A percentile compares a stretch with the other conserved stretches of the same genome.
These are phyloP conservation scores for Drosophila punjabiensis DNA, from an alignment of 1,140 invertebrate genomes.

Conservation along the genomic window DNA sequence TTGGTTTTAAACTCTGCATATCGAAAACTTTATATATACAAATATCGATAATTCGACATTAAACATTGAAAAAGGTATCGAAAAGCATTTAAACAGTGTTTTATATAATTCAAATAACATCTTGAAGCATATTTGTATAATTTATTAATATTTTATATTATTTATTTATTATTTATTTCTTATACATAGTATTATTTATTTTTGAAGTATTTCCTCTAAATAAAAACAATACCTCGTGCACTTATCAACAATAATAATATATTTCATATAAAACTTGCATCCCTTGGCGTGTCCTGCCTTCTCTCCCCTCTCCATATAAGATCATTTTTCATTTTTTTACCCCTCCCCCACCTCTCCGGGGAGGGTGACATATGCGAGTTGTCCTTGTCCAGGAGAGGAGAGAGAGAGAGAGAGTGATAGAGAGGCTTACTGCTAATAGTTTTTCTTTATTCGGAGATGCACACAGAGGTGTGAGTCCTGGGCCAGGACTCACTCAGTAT, in stretches of 20 bases:
- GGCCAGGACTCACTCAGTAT: conserved; percentile 20
- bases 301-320: conserved; percentile 35
- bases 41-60: no score
- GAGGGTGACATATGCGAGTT: conserved; percentile 67
- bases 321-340: conserved; percentile 74
- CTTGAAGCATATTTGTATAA: no score
- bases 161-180: not conserved
- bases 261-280: not conserved
- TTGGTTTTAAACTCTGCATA: no score
- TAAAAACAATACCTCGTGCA: not conserved
- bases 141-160: not conserved
- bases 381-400: conserved; percentile 24
- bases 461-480: not conserved
- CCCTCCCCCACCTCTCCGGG: not conserved
- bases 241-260: not conserved
- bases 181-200: no score
- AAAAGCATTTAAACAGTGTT: no score
- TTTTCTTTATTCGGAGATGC: conserved; percentile 31
- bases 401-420: not conserved
- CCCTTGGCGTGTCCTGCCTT: conserved; percentile 31
- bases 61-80: no score
- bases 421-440: conserved; percentile 59
- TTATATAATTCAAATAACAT: no score
- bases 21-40: no score
- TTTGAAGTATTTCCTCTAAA: not conserved